Evolutionary conservation across 2,113 vertebrate genomes (phyloP).

Genomic region (Stictonetta naevosa): DNA sequence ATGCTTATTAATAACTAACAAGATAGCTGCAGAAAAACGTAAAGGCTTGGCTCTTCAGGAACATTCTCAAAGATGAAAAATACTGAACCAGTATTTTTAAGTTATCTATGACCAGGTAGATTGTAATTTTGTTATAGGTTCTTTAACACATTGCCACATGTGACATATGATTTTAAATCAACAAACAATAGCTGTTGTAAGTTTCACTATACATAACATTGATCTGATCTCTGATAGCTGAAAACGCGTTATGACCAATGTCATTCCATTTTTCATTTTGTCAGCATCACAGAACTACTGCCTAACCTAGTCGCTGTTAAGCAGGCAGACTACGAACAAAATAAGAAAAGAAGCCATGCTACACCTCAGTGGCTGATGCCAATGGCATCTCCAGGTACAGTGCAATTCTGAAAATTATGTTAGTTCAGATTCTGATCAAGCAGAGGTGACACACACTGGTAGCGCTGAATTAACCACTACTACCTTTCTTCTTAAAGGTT

Average conservation of each 20-base stretch:
- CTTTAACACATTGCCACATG: not conserved
- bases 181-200: not conserved
- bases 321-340: not conserved
- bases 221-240: not conserved
- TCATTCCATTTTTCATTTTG: not conserved
- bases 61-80: conserved; percentile 9
- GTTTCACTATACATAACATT: not conserved
- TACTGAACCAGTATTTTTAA: not conserved
- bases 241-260: fast-evolving
- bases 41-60: not conserved
- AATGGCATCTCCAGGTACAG: not conserved
- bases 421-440: not conserved
- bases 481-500: not conserved
- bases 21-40: not conserved
- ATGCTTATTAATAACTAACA: not conserved
- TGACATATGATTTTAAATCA: not conserved
- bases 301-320: not conserved
- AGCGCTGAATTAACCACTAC: not conserved
- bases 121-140: not conserved
- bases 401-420: not conserved
- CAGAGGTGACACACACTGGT: not conserved
- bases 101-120: not conserved
- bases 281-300: not conserved
- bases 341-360: not conserved
- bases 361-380: not conserved